phyloP scores from a whole-genome alignment of 2,888 invertebrate genomes.

The Apodemia zela region DNA sequence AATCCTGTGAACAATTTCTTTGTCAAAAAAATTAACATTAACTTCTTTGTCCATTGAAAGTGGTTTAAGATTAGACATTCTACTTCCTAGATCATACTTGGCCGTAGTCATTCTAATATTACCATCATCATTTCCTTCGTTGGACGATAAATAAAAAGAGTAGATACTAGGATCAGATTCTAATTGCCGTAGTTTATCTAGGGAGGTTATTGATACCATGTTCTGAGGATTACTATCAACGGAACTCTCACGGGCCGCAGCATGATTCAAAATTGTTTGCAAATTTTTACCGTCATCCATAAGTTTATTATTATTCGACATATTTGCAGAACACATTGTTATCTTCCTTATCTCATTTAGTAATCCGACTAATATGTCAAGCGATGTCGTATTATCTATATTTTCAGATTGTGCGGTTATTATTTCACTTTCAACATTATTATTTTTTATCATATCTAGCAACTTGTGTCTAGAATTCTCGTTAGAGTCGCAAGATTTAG shows the following conservation, averaged over 20 bases:
- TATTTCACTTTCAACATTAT: slow-evolving; percentile 11
- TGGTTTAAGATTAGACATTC: slow-evolving; percentile 28
- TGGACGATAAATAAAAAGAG: slow-evolving; percentile 42
- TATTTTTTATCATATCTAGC: background rate
- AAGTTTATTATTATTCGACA: slow-evolving; percentile 29
- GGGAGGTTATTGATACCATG: slow-evolving; percentile 44
- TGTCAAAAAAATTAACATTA: slow-evolving; percentile 39
- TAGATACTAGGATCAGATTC: slow-evolving; percentile 46
- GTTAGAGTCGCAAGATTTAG: background rate
- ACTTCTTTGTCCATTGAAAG: slow-evolving; percentile 53
- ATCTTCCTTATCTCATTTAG: slow-evolving; percentile 70
- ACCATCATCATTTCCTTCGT: slow-evolving; percentile 27
- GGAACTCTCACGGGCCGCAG: slow-evolving; percentile 35
- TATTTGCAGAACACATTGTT: slow-evolving; percentile 49
- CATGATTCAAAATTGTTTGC: slow-evolving; percentile 42
- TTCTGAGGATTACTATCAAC: slow-evolving; percentile 36
- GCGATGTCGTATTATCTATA: slow-evolving; percentile 53
- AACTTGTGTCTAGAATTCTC: background rate
- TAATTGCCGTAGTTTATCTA: slow-evolving; percentile 46
- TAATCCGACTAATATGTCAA: slow-evolving; percentile 62
- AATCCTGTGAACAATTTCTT: slow-evolving; percentile 39
- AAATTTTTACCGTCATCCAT: slow-evolving; percentile 35
- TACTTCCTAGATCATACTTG: slow-evolving; percentile 15
- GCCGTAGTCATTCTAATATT: slow-evolving; percentile 17
- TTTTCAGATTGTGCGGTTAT: slow-evolving; percentile 27